phyloP scores from a whole-genome alignment of 2,888 invertebrate species.

The Lysandra coridon region DNA sequence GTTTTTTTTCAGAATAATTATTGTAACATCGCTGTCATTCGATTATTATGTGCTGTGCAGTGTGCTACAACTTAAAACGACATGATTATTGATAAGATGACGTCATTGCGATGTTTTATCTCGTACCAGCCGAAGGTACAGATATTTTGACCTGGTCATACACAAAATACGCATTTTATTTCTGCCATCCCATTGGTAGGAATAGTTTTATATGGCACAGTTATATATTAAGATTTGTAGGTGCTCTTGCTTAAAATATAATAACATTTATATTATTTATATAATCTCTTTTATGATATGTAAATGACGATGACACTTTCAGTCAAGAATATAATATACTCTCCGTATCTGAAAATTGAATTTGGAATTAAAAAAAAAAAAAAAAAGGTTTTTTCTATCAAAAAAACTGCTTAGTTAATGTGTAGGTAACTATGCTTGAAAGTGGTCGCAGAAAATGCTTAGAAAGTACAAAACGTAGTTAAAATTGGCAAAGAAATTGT shows the following conservation, averaged over 20 bases:
- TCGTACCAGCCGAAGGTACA: background rate
- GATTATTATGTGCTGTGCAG: no score
- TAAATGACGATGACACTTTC: background rate
- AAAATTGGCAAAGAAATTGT: background rate
- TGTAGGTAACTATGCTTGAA: background rate
- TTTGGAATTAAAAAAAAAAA: background rate
- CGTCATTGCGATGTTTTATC: background rate
- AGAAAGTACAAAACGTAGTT: background rate
- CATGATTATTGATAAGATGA: no score
- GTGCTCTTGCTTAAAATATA: slow-evolving; percentile 20
- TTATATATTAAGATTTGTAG: background rate
- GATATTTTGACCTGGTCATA: background rate
- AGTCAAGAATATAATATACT: background rate
- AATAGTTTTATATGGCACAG: background rate
- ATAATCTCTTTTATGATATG: background rate
- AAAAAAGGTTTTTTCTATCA: background rate
- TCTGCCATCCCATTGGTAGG: background rate
- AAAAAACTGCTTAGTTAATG: background rate
- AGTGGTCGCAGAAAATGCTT: background rate
- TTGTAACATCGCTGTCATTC: no score
- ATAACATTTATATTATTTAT: background rate
- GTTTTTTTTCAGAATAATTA: no score
- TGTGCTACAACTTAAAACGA: no score
- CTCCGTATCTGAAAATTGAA: background rate
- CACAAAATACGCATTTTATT: background rate